Evolutionary conservation across 2,113 vertebrate species (phyloP), one percentile per base, ranked within the genome.

Genomic region (Barbus barbus): DNA sequence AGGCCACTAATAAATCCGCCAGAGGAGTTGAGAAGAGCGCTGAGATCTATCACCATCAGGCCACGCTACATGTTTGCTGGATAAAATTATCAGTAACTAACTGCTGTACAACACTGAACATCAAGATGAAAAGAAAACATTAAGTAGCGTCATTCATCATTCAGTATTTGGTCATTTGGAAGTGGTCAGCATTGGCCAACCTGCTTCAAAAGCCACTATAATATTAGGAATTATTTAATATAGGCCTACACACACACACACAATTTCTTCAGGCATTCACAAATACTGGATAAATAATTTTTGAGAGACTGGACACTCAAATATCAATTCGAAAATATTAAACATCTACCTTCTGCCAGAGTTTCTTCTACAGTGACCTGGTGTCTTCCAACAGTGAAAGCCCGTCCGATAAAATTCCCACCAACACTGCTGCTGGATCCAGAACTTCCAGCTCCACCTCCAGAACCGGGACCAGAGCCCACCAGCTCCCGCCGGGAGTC

Each of bases 341-440:
- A 46, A 46, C 44, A 48, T 48, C 14, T 1, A 99, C 98, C 98
- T 98, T 99, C 98, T 7, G 98, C 98, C 88, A 99, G 90, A 83
- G 97, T 97, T 93, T 99, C 98, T 71, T 99, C 98, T 85, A 99
- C 98, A 0, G 97, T 99, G 91, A 98, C 97, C 90, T 99, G 98
- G 91, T 97, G 93, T 31, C 97, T 93, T 36, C 98, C 98, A 63
- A 99, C 94, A 76, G 93, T 96, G 91, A 98, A 99, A 72, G 95
- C 94, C 85, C 97, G 90, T 58, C 98, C 98, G 79, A 99, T 95
- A 93, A 98, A 98, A 84, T 98, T 97, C 63, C 95, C 96, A 71
- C 97, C 95, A 74, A 90, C 93, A 78, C 96, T 91, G 81, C 96
- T 94, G 87, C 96, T 94, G 26, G 96, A 95, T 83, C 95, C 92